phyloP scores from a whole-genome alignment of 2,797 vertebrate species.

The Gambelia wislizenii region DNA sequence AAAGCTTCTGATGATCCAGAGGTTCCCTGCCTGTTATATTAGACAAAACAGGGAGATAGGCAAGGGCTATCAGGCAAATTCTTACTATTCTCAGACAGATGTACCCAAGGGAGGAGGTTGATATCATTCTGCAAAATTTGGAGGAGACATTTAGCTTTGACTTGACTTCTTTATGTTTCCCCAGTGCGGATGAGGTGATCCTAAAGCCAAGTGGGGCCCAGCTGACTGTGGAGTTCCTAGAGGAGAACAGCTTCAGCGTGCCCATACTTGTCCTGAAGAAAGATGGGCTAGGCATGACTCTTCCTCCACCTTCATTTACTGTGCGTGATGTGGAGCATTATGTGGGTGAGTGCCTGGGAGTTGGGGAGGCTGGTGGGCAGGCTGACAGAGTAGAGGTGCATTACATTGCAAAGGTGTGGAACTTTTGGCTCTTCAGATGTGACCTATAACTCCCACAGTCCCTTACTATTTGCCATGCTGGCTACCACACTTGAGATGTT shows the following conservation, averaged over 20 bases:
- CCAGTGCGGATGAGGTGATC: conserved; percentile 92
- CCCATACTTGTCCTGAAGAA: conserved; percentile 92
- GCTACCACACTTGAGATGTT: neutral
- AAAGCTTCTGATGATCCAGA: neutral
- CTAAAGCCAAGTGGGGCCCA: conserved; percentile 90
- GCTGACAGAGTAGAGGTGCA: neutral
- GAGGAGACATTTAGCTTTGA: too few species aligned
- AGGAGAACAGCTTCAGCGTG: conserved; percentile 95
- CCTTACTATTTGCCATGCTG: neutral
- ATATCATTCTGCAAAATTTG: too few species aligned
- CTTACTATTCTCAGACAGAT: neutral
- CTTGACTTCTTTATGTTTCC: conserved; percentile 14
- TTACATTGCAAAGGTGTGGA: neutral
- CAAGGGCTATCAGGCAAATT: neutral
- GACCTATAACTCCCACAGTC: neutral
- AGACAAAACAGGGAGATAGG: neutral
- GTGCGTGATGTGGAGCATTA: conserved; percentile 91
- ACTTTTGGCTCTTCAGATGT: neutral
- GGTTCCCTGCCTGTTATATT: neutral
- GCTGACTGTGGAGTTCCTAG: conserved; percentile 93
- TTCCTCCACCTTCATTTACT: conserved; percentile 88
- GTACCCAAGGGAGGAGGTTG: neutral
- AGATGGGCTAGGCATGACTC: conserved; percentile 93
- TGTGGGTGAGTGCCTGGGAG: conserved; percentile 83
- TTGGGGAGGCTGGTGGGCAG: neutral